phyloP scores from a whole-genome alignment of 2,113 vertebrate genomes.

The Vicugna pacos region DNA sequence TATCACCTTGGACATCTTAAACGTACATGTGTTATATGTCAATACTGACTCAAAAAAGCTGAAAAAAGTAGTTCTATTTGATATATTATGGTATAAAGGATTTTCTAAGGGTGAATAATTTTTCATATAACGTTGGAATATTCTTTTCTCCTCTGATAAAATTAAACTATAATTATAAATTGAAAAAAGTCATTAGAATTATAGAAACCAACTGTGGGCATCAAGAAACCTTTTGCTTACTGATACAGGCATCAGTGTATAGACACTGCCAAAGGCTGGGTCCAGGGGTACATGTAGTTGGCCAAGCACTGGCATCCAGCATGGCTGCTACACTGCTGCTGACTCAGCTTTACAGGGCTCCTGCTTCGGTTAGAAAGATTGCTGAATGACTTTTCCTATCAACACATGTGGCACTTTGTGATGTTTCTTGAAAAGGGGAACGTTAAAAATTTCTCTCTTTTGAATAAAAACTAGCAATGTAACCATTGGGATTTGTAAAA shows the following conservation, averaged over 20 bases:
- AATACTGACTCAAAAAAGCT: not conserved
- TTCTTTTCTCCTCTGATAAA: not conserved
- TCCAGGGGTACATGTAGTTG: not conserved
- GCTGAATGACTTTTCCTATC: not conserved
- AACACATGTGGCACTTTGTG: not conserved
- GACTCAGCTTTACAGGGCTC: not conserved
- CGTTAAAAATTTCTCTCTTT: not conserved
- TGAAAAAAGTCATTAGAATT: not conserved
- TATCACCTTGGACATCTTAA: not conserved
- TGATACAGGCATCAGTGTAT: fast-evolving
- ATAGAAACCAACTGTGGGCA: not conserved
- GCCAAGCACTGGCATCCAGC: fast-evolving
- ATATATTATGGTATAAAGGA: not conserved
- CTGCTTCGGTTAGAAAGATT: not conserved
- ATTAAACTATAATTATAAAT: not conserved
- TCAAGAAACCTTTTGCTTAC: not conserved
- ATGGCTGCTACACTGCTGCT: fast-evolving
- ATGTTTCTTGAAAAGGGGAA: not conserved
- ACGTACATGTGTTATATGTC: not conserved
- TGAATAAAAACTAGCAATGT: not conserved
- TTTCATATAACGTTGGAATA: not conserved
- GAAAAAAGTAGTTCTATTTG: not conserved
- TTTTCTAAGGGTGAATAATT: not conserved
- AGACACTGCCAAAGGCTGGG: not conserved
- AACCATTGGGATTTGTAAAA: not conserved